Base-by-base conservation (phyloP, 2,797 vertebrate species). In the Pogonophryne albipinna region DNA sequence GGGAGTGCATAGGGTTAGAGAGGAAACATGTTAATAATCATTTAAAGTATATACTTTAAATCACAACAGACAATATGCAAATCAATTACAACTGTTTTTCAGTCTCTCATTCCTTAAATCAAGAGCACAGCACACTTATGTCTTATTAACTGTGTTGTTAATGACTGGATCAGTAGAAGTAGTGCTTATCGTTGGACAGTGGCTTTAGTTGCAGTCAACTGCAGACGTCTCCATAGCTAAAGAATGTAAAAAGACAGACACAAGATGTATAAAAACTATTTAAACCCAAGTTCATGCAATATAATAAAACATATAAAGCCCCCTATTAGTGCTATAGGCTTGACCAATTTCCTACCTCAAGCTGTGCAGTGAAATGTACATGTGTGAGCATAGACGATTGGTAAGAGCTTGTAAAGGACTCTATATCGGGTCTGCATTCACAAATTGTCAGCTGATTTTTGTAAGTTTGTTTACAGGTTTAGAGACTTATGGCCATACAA, bases 211-310 rank as follows among this genome's bases (percentile, higher is more conserved):
- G 52, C 42, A 19, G 53, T 59, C 57, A 76, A 64, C 51, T 63
- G 74, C 42, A 82, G 72, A 69, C 6, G 50, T 76, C 67, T 84
- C 91, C 56, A 73, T 16, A 75, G 62, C 79, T 84, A 76, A 44
- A 50, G 74, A 77, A 82, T 93, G 64, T 51, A 87, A 88, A 88
- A 87, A 58, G 46, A 83, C 80, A 12, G 93, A 95, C 44, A 73
- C 47, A n/a, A 73, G 71, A 49, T 8, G 15, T 47, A 45, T 65
- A 11, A 57, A 50, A 81, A 66, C 4, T 56, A 44, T 66, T 59
- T 15, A 42, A 79, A 59, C 42, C 2, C 31, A 71, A 38, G 2
- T 42, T 19, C 6, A 62, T 10, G 44, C 56, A 72, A 47, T 72
- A n/a, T 10, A 51, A 74, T 11, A 15, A 6, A 56, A 59, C 66